phyloP scores from a whole-genome alignment of 2,113 vertebrate genomes.

The Deroptyus accipitrinus region DNA sequence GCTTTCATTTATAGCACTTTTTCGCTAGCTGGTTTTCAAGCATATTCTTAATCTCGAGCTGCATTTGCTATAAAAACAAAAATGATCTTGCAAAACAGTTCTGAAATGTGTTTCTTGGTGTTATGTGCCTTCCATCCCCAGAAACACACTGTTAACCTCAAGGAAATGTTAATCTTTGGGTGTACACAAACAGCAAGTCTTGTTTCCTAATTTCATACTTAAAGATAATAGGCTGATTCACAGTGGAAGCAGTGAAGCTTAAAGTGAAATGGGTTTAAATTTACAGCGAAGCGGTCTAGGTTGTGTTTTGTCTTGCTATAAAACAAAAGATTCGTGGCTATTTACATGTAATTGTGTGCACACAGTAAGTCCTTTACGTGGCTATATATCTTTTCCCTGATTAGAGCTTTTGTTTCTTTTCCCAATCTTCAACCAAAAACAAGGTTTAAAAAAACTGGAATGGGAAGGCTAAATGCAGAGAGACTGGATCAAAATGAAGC shows the following conservation, averaged over 20 bases:
- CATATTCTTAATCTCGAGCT: neutral
- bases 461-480: slow-evolving; percentile 49
- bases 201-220: slow-evolving; percentile 62
- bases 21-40: neutral
- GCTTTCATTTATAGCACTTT: neutral
- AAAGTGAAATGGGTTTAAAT: slow-evolving; percentile 71
- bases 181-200: slow-evolving; percentile 27
- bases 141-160: slow-evolving; percentile 32
- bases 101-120: slow-evolving; percentile 13
- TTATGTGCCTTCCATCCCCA: neutral
- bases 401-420: slow-evolving; percentile 38
- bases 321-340: slow-evolving; percentile 60
- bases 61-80: slow-evolving; percentile 39
- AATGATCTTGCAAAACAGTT: neutral
- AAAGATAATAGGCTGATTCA: slow-evolving; percentile 66
- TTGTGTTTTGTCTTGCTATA: slow-evolving; percentile 64
- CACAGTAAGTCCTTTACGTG: slow-evolving; percentile 12
- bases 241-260: slow-evolving; percentile 46
- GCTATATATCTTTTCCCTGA: slow-evolving; percentile 37
- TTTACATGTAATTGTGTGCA: slow-evolving; percentile 62
- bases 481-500: slow-evolving; percentile 65
- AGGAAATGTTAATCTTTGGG: slow-evolving; percentile 12
- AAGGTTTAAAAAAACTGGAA: slow-evolving; percentile 1
- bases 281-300: slow-evolving; percentile 56
- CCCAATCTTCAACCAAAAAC: slow-evolving; percentile 30